Conservation (phyloP, 2,888 invertebrate genomes). For the Cybosia mesomella region DNA sequence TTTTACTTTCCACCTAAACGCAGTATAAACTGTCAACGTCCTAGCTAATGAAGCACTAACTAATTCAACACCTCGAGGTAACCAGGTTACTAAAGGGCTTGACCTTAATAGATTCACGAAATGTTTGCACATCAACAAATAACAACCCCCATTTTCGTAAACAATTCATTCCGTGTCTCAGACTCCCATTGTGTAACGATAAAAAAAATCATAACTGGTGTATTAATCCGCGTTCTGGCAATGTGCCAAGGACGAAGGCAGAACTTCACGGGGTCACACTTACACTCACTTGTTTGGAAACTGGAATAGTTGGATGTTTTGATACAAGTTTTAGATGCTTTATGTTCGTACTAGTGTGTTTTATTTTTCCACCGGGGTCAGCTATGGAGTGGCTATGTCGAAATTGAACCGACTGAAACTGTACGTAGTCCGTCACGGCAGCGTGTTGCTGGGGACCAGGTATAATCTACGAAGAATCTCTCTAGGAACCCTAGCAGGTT, state of each 20-base stretch:
- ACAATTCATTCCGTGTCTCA: slow-evolving; percentile 19
- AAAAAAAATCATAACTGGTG: slow-evolving; percentile 37
- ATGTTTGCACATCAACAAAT: not conserved
- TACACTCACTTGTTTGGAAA: slow-evolving; percentile 26
- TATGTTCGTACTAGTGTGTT: slow-evolving; percentile 1
- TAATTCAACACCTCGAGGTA: not conserved
- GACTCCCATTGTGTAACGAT: slow-evolving; percentile 20
- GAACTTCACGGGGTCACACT: slow-evolving; percentile 39
- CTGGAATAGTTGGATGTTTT: slow-evolving; percentile 25
- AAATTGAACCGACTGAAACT: not conserved
- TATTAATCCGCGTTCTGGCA: slow-evolving; percentile 44
- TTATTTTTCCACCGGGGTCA: not conserved
- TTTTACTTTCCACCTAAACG: not conserved
- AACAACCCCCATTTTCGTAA: slow-evolving; percentile 8
- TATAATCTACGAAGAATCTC: not conserved
- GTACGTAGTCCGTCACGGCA: not conserved
- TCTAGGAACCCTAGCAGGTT: not conserved
- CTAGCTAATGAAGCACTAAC: not conserved
- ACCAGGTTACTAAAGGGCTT: not conserved
- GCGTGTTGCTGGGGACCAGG: not conserved
- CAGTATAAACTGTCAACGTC: not conserved
- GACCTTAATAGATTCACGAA: not conserved
- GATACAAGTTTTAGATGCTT: not conserved
- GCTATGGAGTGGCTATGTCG: not conserved
- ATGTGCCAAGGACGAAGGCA: slow-evolving; percentile 41